Evolutionary conservation across 2,888 invertebrate genomes (phyloP).

Genomic region (Craniophora ligustri): DNA sequence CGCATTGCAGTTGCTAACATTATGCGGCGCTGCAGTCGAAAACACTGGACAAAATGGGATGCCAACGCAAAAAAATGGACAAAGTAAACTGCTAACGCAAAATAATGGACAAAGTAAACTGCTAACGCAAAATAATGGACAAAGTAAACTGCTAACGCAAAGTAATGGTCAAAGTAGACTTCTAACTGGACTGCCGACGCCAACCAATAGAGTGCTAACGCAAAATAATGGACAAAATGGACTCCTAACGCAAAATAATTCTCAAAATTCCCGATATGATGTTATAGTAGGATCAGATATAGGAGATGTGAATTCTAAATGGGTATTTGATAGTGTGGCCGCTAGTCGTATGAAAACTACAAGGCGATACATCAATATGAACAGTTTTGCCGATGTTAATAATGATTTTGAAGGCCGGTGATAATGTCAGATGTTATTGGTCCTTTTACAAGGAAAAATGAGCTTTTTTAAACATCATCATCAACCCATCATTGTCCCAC

Average conservation of each 20-base stretch:
- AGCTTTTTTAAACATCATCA: too few relatives aligned
- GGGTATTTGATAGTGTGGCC: conserved; percentile 82
- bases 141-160: conserved; percentile 4
- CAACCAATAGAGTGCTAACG: conserved; percentile 17
- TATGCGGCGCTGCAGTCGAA: conserved; percentile 73
- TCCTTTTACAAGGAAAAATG: too few relatives aligned
- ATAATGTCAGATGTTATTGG: neutral
- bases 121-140: neutral
- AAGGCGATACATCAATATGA: conserved; percentile 65
- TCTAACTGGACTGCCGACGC: too few relatives aligned
- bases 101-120: conserved; percentile 1
- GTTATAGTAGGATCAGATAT: conserved; percentile 64
- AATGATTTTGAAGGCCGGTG: conserved; percentile 1
- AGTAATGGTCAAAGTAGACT: conserved; percentile 15
- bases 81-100: conserved; percentile 29
- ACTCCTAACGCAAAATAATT: conserved; percentile 1
- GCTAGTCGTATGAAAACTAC: conserved; percentile 73
- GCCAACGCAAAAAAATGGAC: conserved; percentile 41
- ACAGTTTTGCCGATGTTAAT: conserved; percentile 18
- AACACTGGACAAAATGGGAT: conserved; percentile 45
- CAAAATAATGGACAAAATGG: conserved; percentile 9
- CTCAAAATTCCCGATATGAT: conserved; percentile 50
- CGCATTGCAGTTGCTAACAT: conserved; percentile 62
- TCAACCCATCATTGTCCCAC: too few relatives aligned
- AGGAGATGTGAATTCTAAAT: conserved; percentile 72